Conservation (phyloP, 2,888 invertebrate species). For the Drosophila demipolita region DNA sequence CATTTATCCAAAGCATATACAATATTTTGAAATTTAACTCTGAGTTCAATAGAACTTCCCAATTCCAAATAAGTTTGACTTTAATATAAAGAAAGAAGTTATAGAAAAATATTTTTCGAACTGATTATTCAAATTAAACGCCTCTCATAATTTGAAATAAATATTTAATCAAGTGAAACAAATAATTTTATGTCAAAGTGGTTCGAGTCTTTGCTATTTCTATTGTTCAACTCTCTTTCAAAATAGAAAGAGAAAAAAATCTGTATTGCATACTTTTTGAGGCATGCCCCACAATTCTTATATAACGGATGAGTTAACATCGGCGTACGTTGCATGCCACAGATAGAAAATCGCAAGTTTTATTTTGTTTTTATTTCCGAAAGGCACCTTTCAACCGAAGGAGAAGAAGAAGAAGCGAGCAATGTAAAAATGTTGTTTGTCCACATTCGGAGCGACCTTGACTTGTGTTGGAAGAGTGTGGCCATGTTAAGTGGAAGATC, state of each 20-base stretch:
- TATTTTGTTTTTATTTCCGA: neutral
- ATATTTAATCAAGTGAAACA: neutral
- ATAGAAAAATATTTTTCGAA: neutral
- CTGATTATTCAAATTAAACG: neutral
- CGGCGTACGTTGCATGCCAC: neutral
- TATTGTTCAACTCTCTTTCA: neutral
- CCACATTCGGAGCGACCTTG: conserved; percentile 53
- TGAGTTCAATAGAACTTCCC: neutral
- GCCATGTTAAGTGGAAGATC: conserved; percentile 53
- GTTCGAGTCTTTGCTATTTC: conserved; percentile 36
- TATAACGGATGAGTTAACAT: conserved; percentile 4
- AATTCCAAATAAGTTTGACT: neutral
- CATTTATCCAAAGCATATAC: neutral
- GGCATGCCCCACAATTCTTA: neutral
- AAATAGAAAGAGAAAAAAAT: neutral
- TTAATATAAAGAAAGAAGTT: neutral
- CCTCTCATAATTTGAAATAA: neutral
- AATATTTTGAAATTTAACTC: neutral
- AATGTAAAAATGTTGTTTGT: conserved; percentile 9
- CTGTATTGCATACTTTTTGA: conserved; percentile 44
- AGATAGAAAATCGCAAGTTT: conserved; percentile 12
- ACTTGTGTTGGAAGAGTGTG: conserved; percentile 10
- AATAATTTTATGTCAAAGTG: neutral
- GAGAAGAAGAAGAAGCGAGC: neutral
- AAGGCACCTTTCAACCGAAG: conserved; percentile 18